Percentiles rank a stretch among this genome's conserved stretches.
Conservation (phyloP, 2,113 vertebrate genomes). For the Esox niger region DNA sequence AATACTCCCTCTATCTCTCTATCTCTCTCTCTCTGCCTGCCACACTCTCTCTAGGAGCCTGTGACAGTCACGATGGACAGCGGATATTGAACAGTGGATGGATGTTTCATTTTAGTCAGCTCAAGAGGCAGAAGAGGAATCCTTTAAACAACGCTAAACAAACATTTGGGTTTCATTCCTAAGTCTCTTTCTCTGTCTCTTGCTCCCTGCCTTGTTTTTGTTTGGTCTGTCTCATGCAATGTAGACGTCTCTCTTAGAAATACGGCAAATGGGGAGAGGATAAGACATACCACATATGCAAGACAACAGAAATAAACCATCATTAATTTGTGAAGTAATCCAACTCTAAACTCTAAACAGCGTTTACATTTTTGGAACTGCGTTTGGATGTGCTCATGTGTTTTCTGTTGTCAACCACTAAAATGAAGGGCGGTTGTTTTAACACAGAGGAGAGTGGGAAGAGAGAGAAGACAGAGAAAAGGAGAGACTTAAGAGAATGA, state of each 20-base stretch:
- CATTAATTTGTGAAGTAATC: background rate
- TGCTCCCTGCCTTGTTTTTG: constrained; percentile 4
- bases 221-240: background rate
- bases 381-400: background rate
- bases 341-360: background rate
- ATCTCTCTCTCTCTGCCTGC: constrained; percentile 19
- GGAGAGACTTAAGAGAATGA: background rate
- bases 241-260: constrained; percentile 7
- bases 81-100: too few relatives aligned
- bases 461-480: background rate
- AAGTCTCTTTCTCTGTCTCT: background rate
- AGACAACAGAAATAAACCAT: background rate
- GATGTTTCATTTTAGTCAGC: constrained; percentile 2
- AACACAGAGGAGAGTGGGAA: too few relatives aligned
- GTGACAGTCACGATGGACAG: constrained; percentile 24
- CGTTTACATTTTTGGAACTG: background rate
- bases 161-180: constrained; percentile 14
- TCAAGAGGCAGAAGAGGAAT: constrained; percentile 9
- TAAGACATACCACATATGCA: background rate
- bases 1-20: too few relatives aligned
- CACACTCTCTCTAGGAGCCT: background rate
- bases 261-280: background rate
- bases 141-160: constrained; percentile 26
- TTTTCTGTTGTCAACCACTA: background rate
- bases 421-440: background rate